These are phyloP conservation scores for silkworm (Bombyx mori) DNA, from an alignment of 1,140 invertebrate species.

Conservation along the genomic window DNA sequence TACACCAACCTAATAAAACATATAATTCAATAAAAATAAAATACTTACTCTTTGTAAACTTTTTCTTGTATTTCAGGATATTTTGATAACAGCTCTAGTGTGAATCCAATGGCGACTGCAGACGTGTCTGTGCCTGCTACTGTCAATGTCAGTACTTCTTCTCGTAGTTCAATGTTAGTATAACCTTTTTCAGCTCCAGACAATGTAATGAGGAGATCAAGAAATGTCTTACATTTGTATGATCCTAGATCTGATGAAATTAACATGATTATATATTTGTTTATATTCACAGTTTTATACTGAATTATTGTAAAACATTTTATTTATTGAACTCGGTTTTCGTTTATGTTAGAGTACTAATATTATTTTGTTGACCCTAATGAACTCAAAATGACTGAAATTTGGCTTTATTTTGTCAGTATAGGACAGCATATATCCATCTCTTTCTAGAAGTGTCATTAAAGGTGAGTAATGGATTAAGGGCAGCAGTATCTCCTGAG, in stretches of 20 bases:
- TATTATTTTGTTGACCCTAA: too few relatives aligned
- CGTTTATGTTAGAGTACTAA: too few relatives aligned
- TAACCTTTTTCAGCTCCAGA: constrained; percentile 42
- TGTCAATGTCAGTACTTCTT: constrained; percentile 37
- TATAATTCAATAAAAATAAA: not conserved
- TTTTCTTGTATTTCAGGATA: constrained; percentile 41
- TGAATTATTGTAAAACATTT: too few relatives aligned
- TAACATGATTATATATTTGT: not conserved
- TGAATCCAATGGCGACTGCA: constrained; percentile 27
- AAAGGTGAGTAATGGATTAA: too few relatives aligned
- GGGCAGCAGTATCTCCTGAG: too few relatives aligned
- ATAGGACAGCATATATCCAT: too few relatives aligned
- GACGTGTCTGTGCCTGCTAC: constrained; percentile 43
- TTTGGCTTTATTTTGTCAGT: too few relatives aligned
- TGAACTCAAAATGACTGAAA: too few relatives aligned
- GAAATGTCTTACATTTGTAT: constrained; percentile 28
- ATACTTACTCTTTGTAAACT: constrained; percentile 47
- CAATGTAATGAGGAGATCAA: constrained; percentile 35
- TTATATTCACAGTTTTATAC: not conserved
- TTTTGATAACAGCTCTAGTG: constrained; percentile 30
- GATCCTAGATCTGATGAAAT: constrained; percentile 23
- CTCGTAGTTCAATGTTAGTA: constrained; percentile 33
- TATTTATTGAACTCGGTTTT: too few relatives aligned
- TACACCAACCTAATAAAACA: too few relatives aligned
- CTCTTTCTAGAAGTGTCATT: too few relatives aligned